Percentiles rank a stretch among this genome's conserved stretches.
Conservation (phyloP, 2,888 invertebrate species). For the Pherbina coryleti region DNA sequence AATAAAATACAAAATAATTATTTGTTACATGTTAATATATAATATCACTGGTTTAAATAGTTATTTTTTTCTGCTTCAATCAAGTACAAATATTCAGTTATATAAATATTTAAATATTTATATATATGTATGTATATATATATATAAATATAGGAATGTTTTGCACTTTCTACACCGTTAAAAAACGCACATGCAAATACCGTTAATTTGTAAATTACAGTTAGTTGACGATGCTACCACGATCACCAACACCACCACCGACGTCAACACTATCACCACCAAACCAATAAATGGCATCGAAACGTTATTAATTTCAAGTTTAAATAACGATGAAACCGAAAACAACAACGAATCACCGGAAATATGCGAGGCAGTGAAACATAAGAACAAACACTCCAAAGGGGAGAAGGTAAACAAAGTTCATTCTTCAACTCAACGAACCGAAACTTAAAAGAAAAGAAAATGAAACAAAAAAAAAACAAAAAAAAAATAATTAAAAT, state of each 20-base stretch:
- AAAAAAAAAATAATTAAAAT: not conserved
- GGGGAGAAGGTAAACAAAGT: slow-evolving; percentile 44
- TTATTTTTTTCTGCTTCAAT: not conserved
- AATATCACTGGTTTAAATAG: not conserved
- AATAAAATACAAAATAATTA: not conserved
- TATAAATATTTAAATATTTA: slow-evolving; percentile 7
- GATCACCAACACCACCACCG: slow-evolving; percentile 54
- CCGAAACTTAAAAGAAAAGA: not conserved
- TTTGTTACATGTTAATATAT: not conserved
- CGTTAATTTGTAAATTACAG: slow-evolving; percentile 37
- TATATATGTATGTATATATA: not conserved
- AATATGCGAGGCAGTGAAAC: slow-evolving; percentile 40
- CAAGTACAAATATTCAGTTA: not conserved
- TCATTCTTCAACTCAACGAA: not conserved
- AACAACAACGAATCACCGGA: slow-evolving; percentile 38
- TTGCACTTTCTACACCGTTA: slow-evolving; percentile 21
- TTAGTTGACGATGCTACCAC: slow-evolving; percentile 42
- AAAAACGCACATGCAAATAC: slow-evolving; percentile 11
- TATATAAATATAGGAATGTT: not conserved
- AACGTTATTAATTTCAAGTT: slow-evolving; percentile 25
- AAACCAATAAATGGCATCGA: slow-evolving; percentile 48
- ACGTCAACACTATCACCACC: slow-evolving; percentile 49
- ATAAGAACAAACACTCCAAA: slow-evolving; percentile 40
- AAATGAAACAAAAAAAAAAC: not conserved
- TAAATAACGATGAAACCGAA: slow-evolving; percentile 36